Conservation (phyloP, 2,888 invertebrate genomes). For the Mythimna ferrago region DNA sequence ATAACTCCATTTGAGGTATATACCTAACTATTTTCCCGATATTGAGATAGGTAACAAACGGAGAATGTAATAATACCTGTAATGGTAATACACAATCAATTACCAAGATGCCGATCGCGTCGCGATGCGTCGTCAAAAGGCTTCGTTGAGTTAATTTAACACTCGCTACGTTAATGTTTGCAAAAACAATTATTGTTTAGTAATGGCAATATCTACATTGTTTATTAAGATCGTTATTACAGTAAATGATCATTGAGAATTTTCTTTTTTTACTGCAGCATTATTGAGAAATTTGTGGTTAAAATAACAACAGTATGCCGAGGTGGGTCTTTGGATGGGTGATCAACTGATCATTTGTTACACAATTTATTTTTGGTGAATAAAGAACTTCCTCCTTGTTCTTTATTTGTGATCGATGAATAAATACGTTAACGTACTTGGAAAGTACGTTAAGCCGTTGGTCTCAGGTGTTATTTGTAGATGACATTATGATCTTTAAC, state of each 20-base stretch:
- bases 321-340: no score
- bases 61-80: background rate
- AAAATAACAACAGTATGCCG: no score
- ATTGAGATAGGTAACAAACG: background rate
- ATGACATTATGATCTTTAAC: no score
- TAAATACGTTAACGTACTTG: no score
- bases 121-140: background rate
- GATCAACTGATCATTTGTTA: no score
- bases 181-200: slow-evolving; percentile 3
- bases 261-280: background rate
- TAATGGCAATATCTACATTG: background rate
- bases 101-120: slow-evolving; percentile 6
- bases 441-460: no score
- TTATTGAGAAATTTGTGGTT: no score
- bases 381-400: no score
- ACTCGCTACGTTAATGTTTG: background rate
- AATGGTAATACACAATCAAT: slow-evolving; percentile 3
- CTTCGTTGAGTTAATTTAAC: background rate
- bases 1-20: background rate
- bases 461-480: no score
- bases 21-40: no score
- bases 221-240: slow-evolving; percentile 8
- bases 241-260: slow-evolving; percentile 7
- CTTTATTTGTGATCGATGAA: no score
- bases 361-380: no score